Evolutionary conservation across 2,797 vertebrate genomes (phyloP).

Genomic region (Peromyscus eremicus): DNA sequence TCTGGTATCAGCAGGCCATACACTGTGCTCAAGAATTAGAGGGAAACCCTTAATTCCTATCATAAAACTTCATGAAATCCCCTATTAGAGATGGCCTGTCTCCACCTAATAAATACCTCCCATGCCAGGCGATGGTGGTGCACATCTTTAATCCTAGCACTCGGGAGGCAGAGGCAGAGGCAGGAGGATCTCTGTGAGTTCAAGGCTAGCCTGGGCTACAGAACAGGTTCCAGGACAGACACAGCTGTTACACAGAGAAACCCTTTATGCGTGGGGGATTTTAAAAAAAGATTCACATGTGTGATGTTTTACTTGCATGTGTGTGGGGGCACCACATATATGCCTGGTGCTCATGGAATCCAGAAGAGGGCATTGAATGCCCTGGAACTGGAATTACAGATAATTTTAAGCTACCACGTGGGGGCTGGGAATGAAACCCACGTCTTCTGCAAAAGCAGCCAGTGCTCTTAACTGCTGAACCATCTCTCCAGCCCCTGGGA

Average conservation of each 20-base stretch:
- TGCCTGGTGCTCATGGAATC: not conserved
- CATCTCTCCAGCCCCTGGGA: not conserved
- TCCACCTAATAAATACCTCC: not conserved
- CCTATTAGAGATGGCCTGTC: not conserved
- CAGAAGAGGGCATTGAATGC: not conserved
- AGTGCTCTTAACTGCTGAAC: not conserved
- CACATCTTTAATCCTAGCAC: not conserved
- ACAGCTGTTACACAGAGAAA: not conserved
- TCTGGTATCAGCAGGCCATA: not conserved
- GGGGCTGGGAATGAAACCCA: not conserved
- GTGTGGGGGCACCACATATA: no score
- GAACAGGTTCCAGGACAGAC: not conserved
- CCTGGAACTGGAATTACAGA: not conserved
- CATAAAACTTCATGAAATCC: not conserved
- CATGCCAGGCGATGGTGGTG: not conserved
- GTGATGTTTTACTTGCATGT: not conserved
- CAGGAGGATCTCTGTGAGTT: not conserved
- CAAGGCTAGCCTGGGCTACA: not conserved
- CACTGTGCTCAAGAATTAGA: not conserved
- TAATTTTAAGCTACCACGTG: not conserved
- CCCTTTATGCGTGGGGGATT: not conserved
- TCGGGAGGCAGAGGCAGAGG: not conserved
- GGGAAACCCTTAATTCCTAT: not conserved
- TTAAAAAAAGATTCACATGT: not conserved
- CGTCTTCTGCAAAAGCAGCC: not conserved